Conservation (phyloP, 1,140 invertebrate genomes). For the Zaprionus capensis region DNA sequence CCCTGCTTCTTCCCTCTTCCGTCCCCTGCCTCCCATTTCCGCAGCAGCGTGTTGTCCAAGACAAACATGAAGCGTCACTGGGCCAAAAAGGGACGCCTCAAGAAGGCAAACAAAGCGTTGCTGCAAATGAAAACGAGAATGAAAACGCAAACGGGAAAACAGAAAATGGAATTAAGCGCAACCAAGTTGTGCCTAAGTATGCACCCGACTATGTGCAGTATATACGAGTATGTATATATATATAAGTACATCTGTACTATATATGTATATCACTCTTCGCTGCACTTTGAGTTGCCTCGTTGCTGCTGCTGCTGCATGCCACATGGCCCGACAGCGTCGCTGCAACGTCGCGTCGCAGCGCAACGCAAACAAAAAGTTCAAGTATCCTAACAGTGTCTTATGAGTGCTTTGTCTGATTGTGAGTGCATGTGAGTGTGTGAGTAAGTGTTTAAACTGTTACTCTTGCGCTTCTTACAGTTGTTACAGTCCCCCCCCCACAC, state of each 20-base stretch:
- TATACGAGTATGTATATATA: slow-evolving; percentile 23
- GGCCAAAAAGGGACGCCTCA: slow-evolving; percentile 42
- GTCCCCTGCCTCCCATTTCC: neutral
- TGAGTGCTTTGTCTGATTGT: slow-evolving; percentile 50
- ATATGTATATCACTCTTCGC: neutral
- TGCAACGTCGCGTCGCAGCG: slow-evolving; percentile 4
- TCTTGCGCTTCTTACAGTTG: slow-evolving; percentile 13
- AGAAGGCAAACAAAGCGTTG: slow-evolving; percentile 62
- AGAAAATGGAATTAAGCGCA: slow-evolving; percentile 78
- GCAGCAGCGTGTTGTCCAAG: slow-evolving; percentile 9
- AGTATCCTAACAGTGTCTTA: slow-evolving; percentile 58
- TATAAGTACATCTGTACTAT: neutral
- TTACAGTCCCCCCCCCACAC: neutral
- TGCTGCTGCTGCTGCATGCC: neutral
- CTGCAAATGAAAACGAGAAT: slow-evolving; percentile 72
- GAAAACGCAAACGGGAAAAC: slow-evolving; percentile 71
- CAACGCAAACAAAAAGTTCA: slow-evolving; percentile 58
- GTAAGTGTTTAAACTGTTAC: slow-evolving; percentile 49
- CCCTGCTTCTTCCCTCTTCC: neutral
- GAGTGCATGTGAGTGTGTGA: slow-evolving; percentile 39
- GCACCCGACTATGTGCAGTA: slow-evolving; percentile 5
- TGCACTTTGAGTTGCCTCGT: neutral
- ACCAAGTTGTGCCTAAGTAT: slow-evolving; percentile 39
- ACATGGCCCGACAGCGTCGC: neutral
- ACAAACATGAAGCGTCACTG: slow-evolving; percentile 15